Evolutionary conservation across 35 echinoderm and acorn worm genomes (phyloP).

Genomic region (Apostichopus californicus): DNA sequence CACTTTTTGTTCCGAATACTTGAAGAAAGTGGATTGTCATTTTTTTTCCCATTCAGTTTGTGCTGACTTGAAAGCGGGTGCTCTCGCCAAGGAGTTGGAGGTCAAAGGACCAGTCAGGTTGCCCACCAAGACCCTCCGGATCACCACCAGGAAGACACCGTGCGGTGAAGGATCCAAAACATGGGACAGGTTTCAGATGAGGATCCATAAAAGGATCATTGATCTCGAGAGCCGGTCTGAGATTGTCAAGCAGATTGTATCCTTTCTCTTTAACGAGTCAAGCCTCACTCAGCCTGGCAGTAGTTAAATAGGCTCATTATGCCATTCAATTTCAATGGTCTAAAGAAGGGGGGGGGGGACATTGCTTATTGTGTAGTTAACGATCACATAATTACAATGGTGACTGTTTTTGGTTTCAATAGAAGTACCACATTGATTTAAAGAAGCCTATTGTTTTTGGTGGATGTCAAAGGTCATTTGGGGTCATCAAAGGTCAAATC

Average conservation of each 20-base stretch:
- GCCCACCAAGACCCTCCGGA: conserved; percentile 96
- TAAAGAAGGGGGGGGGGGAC: too few relatives aligned
- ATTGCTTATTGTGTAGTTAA: too few relatives aligned
- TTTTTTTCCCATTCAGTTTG: conserved; percentile 66
- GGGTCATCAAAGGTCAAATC: too few relatives aligned
- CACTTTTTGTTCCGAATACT: too few relatives aligned
- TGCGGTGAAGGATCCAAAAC: conserved; percentile 99
- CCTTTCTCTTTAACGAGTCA: conserved; percentile 47
- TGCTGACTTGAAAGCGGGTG: conserved; percentile 91
- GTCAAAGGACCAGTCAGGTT: conserved; percentile 97
- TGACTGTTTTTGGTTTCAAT: too few relatives aligned
- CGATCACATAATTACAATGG: too few relatives aligned
- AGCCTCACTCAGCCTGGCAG: too few relatives aligned
- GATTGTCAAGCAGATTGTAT: conserved; percentile 99
- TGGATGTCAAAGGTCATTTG: too few relatives aligned
- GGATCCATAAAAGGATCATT: conserved; percentile 98
- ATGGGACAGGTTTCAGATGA: conserved; percentile 98
- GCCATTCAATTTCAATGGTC: too few relatives aligned
- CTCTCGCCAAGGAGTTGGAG: conserved; percentile 88
- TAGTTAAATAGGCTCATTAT: too few relatives aligned
- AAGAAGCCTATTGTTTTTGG: too few relatives aligned
- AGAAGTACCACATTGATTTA: too few relatives aligned
- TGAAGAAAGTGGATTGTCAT: neutral
- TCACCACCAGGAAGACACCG: conserved; percentile 98
- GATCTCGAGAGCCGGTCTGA: conserved; percentile 97